phyloP scores from a whole-genome alignment of 2,113 vertebrate genomes.

The Pandion haliaetus region DNA sequence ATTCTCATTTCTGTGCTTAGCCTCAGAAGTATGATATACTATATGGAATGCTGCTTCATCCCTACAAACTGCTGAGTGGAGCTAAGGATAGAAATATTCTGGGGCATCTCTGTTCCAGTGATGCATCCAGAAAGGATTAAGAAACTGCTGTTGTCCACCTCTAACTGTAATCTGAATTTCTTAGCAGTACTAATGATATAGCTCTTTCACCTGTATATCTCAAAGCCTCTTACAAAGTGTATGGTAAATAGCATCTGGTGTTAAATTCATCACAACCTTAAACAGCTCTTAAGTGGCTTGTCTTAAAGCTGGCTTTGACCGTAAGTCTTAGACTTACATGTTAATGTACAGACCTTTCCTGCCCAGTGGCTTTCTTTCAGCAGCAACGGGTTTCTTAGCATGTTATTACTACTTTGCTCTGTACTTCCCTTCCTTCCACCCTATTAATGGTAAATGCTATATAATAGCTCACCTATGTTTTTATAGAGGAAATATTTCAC shows the following conservation, averaged over 20 bases:
- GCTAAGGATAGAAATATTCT: neutral
- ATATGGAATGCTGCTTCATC: neutral
- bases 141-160: neutral
- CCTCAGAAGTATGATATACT: neutral
- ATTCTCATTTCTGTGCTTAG: neutral
- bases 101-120: neutral
- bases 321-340: neutral
- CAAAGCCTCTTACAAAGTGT: neutral
- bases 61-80: neutral
- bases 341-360: neutral
- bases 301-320: neutral
- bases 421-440: neutral
- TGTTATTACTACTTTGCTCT: neutral
- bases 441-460: neutral
- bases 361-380: neutral
- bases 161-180: neutral
- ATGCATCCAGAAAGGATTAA: neutral
- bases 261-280: neutral
- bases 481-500: conserved; percentile 39
- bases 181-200: neutral
- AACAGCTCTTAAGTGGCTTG: neutral
- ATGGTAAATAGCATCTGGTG: neutral
- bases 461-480: conserved; percentile 7
- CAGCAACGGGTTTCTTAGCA: neutral
- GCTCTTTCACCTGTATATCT: neutral